These are phyloP conservation scores for Eupithecia vulgata DNA, from an alignment of 2,888 invertebrate genomes.

Conservation along the genomic window DNA sequence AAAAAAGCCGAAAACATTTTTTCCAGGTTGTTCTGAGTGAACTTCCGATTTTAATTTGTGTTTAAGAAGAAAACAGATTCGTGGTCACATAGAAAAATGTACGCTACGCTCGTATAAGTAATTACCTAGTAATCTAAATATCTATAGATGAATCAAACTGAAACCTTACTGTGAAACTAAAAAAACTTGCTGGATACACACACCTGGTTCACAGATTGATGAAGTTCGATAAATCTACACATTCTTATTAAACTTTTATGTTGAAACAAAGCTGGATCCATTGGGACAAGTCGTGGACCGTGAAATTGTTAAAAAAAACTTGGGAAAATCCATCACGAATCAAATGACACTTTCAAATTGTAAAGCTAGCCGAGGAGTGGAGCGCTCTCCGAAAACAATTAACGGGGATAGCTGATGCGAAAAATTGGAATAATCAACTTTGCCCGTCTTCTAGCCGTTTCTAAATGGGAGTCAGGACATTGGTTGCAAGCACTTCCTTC, in stretches of 20 bases:
- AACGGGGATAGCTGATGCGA: constrained; percentile 67
- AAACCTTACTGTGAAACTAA: not conserved
- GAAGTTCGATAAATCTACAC: constrained; percentile 16
- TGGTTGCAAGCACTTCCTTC: too few species aligned
- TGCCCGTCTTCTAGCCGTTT: too few species aligned
- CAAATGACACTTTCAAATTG: constrained; percentile 82
- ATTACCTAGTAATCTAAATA: not conserved
- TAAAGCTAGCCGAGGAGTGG: constrained; percentile 79
- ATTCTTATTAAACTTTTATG: constrained; percentile 42
- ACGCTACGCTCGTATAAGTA: too few species aligned
- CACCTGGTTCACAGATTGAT: constrained; percentile 12
- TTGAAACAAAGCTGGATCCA: constrained; percentile 70
- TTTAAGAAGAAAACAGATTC: too few species aligned
- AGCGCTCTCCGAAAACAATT: constrained; percentile 79
- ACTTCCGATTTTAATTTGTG: too few species aligned
- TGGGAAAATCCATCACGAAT: constrained; percentile 79
- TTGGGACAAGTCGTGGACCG: constrained; percentile 68
- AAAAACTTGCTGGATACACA: not conserved
- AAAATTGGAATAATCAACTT: constrained; percentile 78
- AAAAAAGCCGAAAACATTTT: too few species aligned
- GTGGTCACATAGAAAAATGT: not conserved
- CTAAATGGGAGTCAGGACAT: too few species aligned
- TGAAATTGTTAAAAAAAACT: constrained; percentile 80
- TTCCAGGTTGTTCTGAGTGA: too few species aligned
- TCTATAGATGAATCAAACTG: not conserved